Percentiles rank a stretch among this genome's conserved stretches.
These are phyloP conservation scores for Dynastes maya DNA, from an alignment of 2,888 invertebrate genomes.

Conservation along the genomic window DNA sequence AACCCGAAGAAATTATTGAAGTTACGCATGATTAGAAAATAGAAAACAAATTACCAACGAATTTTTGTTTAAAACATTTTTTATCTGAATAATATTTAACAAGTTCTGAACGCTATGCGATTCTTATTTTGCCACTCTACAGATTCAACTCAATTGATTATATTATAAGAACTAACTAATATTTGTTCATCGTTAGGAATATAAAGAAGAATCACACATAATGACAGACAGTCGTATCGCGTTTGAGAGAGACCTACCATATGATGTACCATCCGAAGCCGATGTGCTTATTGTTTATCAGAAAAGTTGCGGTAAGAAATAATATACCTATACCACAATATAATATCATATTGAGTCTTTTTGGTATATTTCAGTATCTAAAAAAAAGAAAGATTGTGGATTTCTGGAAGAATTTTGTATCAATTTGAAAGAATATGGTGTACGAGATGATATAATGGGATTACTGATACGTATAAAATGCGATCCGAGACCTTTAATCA, in stretches of 20 bases:
- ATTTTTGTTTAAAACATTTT: too few relatives aligned
- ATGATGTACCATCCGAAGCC: conserved; percentile 58
- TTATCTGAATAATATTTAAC: too few relatives aligned
- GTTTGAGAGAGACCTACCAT: conserved; percentile 16
- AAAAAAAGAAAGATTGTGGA: not conserved
- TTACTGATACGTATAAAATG: conserved; percentile 56
- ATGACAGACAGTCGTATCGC: not conserved
- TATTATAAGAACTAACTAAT: too few relatives aligned
- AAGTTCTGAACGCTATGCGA: too few relatives aligned
- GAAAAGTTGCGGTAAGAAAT: conserved; percentile 50
- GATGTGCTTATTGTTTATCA: conserved; percentile 59
- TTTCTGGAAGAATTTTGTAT: conserved; percentile 60
- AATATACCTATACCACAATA: not conserved
- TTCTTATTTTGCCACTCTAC: too few relatives aligned
- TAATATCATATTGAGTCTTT: not conserved
- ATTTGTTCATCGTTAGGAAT: conserved; percentile 5
- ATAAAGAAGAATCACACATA: conserved; percentile 10
- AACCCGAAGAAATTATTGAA: too few relatives aligned
- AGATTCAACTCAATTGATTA: too few relatives aligned
- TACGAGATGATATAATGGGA: conserved; percentile 62
- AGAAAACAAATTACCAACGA: too few relatives aligned
- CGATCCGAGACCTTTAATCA: conserved; percentile 58
- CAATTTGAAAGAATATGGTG: conserved; percentile 60
- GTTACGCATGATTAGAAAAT: too few relatives aligned
- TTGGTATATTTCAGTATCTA: not conserved